Evolutionary conservation across 2,797 vertebrate genomes (phyloP).

Genomic region (Tauraco hartlaubi): DNA sequence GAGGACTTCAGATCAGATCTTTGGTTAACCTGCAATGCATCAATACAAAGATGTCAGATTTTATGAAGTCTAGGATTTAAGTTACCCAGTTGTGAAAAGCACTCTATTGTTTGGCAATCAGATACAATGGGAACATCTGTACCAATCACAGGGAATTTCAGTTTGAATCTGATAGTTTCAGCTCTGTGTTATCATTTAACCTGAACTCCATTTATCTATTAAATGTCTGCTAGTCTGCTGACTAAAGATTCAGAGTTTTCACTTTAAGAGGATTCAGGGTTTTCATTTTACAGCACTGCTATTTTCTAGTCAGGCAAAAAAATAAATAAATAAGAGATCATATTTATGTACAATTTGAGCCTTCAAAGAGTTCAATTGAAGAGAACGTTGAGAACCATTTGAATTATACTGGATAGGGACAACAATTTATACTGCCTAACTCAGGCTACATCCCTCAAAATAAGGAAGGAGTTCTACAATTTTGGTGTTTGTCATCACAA

Average conservation of each 20-base stretch:
- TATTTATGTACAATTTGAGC: background rate
- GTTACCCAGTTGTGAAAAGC: background rate
- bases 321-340: background rate
- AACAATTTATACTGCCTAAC: background rate
- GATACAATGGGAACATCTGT: background rate
- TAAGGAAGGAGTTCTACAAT: background rate
- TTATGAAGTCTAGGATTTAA: background rate
- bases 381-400: background rate
- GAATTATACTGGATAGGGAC: background rate
- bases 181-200: background rate
- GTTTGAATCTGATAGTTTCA: background rate
- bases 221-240: background rate
- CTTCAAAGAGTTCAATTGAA: background rate
- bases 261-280: background rate
- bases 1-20: background rate
- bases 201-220: conserved; percentile 5
- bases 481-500: background rate
- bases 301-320: background rate
- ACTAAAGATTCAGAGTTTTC: background rate
- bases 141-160: background rate
- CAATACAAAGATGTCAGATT: background rate
- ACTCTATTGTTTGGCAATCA: background rate
- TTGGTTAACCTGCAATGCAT: background rate
- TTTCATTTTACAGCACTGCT: background rate
- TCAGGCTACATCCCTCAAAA: background rate